Evolutionary conservation across 92 coral and sea anemone genomes (phyloP), one percentile per base, ranked within the genome.

Genomic region (Phymanthus crucifer): DNA sequence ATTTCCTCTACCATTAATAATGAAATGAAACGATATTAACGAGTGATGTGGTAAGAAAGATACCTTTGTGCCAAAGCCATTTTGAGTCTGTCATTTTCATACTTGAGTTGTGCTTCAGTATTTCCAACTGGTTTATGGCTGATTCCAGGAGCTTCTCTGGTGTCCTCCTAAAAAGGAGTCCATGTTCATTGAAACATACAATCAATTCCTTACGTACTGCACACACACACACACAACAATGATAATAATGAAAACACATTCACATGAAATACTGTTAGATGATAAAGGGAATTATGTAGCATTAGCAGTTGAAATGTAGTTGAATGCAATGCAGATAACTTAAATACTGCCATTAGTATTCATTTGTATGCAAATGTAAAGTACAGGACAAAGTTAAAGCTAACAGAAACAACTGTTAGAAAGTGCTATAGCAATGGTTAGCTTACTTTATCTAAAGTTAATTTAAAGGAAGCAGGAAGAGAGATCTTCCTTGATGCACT

Each of bases 21-120:
- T 11, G 45, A 43, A 43, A 43, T 43, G 14, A 43, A 43, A 43
- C 14, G 13, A 43, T 9, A 0, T 43, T 14, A 43, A 4, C 10
- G 43, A 38, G 43, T 19, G 66, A 3, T 32, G 4, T 27, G 12
- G 31, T 23, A 12, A 27, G 6, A 21, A 40, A 4, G 26, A 54
- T 64, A 95, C 99, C 99, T 95, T 77, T 95, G 99, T 1, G 99
- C 99, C 37, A 95, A 67, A 17, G 99, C 99, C 92, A 95, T 91
- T 84, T 95, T 95, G 16, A 95, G 88, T 47, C 97, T 74, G 68
- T 95, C 99, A 86, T 95, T 95, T 80, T 95, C 99, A 83, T 95
- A 95, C 83, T 91, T 93, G 72, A 95, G 83, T 57, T 95, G 99
- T 10, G 99, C 89, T 77, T 95, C 99, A 26, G 91, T 89, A 50